These are phyloP conservation scores for Melitaea cinxia DNA, from an alignment of 1,140 invertebrate species.

Conservation along the genomic window DNA sequence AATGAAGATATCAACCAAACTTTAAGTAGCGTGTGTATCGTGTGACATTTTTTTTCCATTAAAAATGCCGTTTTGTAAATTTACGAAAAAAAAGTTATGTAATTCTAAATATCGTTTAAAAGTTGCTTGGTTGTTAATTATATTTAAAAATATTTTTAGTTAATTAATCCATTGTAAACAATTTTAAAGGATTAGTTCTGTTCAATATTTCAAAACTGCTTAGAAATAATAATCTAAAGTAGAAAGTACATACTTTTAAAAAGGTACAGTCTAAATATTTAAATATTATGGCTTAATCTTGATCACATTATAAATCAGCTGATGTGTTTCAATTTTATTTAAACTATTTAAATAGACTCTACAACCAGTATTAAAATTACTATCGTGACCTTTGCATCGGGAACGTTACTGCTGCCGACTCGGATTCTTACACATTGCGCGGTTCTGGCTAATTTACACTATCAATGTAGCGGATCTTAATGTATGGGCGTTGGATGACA, in stretches of 20 bases:
- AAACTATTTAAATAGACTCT: constrained; percentile 44
- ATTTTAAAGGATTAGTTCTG: too few species aligned
- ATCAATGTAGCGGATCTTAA: constrained; percentile 49
- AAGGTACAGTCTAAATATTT: too few species aligned
- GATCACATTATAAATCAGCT: neutral
- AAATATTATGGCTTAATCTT: too few species aligned
- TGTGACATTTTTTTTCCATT: neutral
- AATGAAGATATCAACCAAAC: constrained; percentile 68
- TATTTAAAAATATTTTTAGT: too few species aligned
- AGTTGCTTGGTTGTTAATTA: too few species aligned
- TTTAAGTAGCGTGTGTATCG: constrained; percentile 23
- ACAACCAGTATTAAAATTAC: constrained; percentile 35
- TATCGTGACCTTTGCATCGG: constrained; percentile 34
- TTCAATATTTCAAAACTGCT: too few species aligned
- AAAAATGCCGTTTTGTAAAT: neutral
- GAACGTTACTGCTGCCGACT: constrained; percentile 36
- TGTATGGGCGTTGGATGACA: constrained; percentile 35
- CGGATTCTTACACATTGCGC: constrained; percentile 35
- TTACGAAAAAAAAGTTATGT: too few species aligned
- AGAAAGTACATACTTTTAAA: too few species aligned
- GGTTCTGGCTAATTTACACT: constrained; percentile 44
- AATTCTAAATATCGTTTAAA: too few species aligned
- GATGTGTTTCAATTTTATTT: neutral
- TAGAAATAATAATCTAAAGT: too few species aligned
- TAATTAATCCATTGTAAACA: too few species aligned